phyloP scores from a whole-genome alignment of 2,113 vertebrate species.

The Patagioenas fasciata region DNA sequence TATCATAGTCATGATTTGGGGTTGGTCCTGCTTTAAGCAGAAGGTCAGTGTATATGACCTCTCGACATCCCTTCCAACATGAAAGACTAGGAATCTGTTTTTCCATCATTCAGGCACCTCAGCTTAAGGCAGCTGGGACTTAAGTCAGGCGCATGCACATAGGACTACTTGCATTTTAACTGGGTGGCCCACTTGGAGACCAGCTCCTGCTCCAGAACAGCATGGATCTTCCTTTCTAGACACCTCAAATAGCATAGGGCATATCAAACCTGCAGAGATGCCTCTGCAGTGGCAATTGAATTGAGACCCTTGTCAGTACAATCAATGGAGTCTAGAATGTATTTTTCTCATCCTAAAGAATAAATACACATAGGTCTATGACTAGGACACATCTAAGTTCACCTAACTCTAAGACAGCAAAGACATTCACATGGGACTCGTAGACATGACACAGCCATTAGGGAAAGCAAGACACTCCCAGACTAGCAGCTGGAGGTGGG shows the following conservation, averaged over 20 bases:
- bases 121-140: neutral
- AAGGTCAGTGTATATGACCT: neutral
- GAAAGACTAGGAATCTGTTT: neutral
- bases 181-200: neutral
- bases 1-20: neutral
- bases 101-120: neutral
- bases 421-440: neutral
- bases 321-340: neutral
- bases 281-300: neutral
- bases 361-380: neutral
- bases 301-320: neutral
- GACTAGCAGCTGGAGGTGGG: neutral
- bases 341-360: neutral
- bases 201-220: neutral
- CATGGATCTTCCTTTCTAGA: neutral
- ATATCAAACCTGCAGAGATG: neutral
- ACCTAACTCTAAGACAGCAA: neutral
- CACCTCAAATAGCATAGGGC: neutral
- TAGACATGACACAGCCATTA: neutral
- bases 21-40: neutral
- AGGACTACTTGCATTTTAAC: neutral
- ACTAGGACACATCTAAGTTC: neutral
- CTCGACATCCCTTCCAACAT: neutral
- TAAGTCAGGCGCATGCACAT: rapidly evolving
- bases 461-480: neutral